phyloP scores from a whole-genome alignment of 1,140 invertebrate genomes.

The Bombus sylvicola region DNA sequence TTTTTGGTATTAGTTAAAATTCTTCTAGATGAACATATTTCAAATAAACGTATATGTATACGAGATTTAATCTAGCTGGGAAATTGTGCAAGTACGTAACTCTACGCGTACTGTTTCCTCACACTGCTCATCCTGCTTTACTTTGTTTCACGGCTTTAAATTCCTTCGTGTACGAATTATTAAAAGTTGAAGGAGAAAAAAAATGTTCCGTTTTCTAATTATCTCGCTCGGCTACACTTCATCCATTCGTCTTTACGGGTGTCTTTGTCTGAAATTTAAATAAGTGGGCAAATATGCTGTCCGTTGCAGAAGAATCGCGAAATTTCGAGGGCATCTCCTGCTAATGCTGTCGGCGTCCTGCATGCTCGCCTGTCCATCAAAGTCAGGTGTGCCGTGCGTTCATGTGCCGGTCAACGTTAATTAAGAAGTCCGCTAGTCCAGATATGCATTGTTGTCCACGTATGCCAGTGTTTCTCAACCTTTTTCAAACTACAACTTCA shows the following conservation, averaged over 20 bases:
- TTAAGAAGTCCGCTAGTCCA: neutral
- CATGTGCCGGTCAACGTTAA: neutral
- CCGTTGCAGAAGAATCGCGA: neutral
- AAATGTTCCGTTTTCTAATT: neutral
- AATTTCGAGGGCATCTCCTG: neutral
- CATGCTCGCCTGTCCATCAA: neutral
- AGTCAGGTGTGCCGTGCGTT: neutral
- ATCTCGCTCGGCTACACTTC: neutral
- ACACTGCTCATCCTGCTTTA: neutral
- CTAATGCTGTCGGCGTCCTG: neutral
- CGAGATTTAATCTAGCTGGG: neutral
- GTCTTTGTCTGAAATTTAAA: neutral
- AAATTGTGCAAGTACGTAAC: neutral
- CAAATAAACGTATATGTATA: too few relatives aligned
- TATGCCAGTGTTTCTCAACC: neutral
- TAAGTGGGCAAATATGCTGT: neutral
- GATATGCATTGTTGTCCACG: neutral
- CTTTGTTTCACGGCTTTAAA: neutral
- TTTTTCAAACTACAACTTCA: neutral
- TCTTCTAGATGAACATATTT: too few relatives aligned
- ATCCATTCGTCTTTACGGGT: neutral
- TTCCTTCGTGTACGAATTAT: neutral
- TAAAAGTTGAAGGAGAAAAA: neutral
- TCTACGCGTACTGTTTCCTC: neutral
- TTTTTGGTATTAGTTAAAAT: too few relatives aligned